A percentile compares a stretch with the other conserved stretches of the same genome.
Evolutionary conservation across 2,113 vertebrate genomes (phyloP).

Genomic region (Gavia stellata): DNA sequence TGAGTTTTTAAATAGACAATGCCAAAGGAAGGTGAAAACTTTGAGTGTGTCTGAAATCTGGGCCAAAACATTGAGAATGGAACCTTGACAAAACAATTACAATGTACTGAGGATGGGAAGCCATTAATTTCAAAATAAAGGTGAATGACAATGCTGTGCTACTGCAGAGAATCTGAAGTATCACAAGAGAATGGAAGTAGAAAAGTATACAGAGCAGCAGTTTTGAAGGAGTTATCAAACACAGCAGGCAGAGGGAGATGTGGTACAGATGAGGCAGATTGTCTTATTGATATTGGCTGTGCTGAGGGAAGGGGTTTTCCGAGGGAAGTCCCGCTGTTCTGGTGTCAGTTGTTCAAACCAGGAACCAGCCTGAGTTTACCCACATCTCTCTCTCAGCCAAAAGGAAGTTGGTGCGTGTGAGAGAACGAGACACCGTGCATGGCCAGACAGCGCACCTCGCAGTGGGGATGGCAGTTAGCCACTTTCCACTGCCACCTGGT

Average conservation of each 20-base stretch:
- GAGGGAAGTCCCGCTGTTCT: background rate
- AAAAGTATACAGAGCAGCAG: background rate
- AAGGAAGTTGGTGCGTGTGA: background rate
- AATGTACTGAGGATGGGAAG: background rate
- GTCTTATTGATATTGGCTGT: background rate
- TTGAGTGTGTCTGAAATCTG: background rate
- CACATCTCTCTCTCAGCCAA: background rate
- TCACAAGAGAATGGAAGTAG: background rate
- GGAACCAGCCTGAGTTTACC: background rate
- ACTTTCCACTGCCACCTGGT: background rate
- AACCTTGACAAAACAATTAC: background rate
- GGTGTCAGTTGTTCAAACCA: background rate
- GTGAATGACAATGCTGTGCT: background rate
- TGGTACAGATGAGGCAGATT: background rate
- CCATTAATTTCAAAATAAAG: background rate
- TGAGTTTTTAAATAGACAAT: background rate
- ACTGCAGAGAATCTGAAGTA: background rate
- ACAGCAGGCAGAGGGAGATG: background rate
- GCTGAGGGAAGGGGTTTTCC: background rate
- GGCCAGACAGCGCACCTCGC: background rate
- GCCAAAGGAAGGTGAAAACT: background rate
- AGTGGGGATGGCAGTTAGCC: background rate
- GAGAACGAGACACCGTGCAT: background rate
- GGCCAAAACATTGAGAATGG: background rate
- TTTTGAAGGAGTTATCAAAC: background rate